Evolutionary conservation across 2,113 vertebrate genomes (phyloP).

Genomic region (Erythrocercus mccallii): DNA sequence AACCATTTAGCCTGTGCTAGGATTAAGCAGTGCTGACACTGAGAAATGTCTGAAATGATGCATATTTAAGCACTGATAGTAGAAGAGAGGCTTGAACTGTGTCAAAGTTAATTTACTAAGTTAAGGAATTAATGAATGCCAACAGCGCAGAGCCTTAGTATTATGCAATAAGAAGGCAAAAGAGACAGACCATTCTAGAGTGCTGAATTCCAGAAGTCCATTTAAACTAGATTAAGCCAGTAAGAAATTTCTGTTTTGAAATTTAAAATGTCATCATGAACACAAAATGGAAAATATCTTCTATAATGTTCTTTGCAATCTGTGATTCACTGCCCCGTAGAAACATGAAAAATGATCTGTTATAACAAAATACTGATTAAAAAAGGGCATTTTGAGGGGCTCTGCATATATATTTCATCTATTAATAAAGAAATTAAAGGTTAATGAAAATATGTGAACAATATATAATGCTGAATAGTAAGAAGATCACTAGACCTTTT

Average conservation of each 20-base stretch:
- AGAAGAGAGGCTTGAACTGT: background rate
- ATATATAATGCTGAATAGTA: background rate
- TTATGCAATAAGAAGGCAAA: background rate
- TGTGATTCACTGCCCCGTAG: background rate
- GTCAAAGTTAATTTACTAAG: background rate
- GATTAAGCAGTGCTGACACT: background rate
- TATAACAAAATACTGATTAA: background rate
- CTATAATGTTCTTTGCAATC: background rate
- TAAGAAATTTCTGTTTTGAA: background rate
- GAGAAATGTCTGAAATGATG: background rate
- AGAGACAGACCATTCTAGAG: background rate
- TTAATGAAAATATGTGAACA: background rate
- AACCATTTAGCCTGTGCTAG: background rate
- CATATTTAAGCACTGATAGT: background rate
- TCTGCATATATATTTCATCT: background rate
- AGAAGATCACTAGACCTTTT: background rate
- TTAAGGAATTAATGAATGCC: background rate
- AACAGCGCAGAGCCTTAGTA: background rate
- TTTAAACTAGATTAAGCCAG: background rate
- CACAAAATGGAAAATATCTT: background rate
- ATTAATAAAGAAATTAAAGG: background rate
- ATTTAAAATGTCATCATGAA: background rate
- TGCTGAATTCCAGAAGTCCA: background rate
- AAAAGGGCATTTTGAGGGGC: background rate
- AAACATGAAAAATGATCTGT: background rate